phyloP scores from a whole-genome alignment of 1,140 invertebrate genomes.

The Diprion similis region DNA sequence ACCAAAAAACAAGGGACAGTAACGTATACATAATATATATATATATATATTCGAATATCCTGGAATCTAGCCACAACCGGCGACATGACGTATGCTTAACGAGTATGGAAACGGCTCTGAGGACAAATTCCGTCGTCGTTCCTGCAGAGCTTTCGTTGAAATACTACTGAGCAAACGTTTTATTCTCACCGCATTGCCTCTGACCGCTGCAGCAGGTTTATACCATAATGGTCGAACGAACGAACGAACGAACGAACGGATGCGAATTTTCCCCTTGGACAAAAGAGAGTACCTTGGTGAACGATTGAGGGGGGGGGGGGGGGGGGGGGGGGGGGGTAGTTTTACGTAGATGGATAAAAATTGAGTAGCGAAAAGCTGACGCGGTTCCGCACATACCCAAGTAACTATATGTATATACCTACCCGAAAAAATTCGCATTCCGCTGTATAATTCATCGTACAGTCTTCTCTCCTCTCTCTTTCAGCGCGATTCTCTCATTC shows the following conservation, averaged over 20 bases:
- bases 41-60: not conserved
- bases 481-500: too few relatives aligned
- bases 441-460: too few relatives aligned
- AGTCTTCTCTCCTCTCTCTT: too few relatives aligned
- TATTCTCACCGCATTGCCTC: conserved; percentile 29
- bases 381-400: too few relatives aligned
- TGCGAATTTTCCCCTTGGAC: not conserved
- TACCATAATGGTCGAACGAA: not conserved
- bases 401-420: too few relatives aligned
- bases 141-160: not conserved
- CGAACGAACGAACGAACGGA: not conserved
- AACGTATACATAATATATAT: not conserved
- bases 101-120: not conserved
- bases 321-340: too few relatives aligned
- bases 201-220: not conserved
- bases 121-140: too few relatives aligned
- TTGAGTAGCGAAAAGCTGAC: too few relatives aligned
- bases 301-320: not conserved
- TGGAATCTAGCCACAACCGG: not conserved
- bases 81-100: not conserved
- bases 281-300: not conserved
- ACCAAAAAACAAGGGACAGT: too few relatives aligned
- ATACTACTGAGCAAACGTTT: conserved; percentile 30
- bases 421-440: too few relatives aligned
- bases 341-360: not conserved